Conservation (phyloP, 1,140 invertebrate genomes). For the Drosophila bocki region DNA sequence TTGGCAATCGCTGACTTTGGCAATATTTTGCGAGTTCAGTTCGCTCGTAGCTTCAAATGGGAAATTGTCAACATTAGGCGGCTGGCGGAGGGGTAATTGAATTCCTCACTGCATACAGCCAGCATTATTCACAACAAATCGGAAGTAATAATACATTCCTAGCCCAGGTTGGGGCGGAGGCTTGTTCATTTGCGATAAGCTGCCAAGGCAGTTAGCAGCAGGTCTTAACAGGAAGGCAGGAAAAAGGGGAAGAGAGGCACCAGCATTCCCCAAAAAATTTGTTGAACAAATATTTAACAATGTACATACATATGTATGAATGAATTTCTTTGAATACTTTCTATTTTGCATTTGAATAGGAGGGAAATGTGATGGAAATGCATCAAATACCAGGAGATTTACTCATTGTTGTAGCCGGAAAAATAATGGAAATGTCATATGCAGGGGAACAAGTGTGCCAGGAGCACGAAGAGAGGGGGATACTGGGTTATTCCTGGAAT, state of each 20-base stretch:
- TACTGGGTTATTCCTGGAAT: neutral
- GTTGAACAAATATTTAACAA: conserved; percentile 32
- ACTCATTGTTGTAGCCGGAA: conserved; percentile 8
- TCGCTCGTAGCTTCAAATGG: conserved; percentile 68
- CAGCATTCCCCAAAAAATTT: conserved; percentile 30
- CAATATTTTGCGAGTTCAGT: conserved; percentile 60
- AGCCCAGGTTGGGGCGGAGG: conserved; percentile 10
- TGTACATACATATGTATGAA: conserved; percentile 13
- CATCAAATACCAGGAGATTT: conserved; percentile 50
- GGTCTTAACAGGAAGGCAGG: conserved; percentile 10
- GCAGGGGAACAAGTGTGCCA: conserved; percentile 19
- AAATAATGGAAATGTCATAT: conserved; percentile 67
- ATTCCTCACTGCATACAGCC: conserved; percentile 68
- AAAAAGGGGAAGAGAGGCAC: neutral
- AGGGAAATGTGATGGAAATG: conserved; percentile 44
- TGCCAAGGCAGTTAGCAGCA: conserved; percentile 32
- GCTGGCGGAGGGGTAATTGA: conserved; percentile 68
- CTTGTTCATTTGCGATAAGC: conserved; percentile 64
- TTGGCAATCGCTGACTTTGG: conserved; percentile 58
- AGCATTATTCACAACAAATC: conserved; percentile 80
- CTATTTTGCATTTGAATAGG: conserved; percentile 44
- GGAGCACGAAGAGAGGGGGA: neutral
- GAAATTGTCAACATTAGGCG: conserved; percentile 83
- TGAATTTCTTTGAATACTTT: conserved; percentile 13
- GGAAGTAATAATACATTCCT: conserved; percentile 75